Evolutionary conservation across 2,797 vertebrate species (phyloP), one percentile per base, ranked within the genome.

Genomic region (Pagetopsis macropterus): DNA sequence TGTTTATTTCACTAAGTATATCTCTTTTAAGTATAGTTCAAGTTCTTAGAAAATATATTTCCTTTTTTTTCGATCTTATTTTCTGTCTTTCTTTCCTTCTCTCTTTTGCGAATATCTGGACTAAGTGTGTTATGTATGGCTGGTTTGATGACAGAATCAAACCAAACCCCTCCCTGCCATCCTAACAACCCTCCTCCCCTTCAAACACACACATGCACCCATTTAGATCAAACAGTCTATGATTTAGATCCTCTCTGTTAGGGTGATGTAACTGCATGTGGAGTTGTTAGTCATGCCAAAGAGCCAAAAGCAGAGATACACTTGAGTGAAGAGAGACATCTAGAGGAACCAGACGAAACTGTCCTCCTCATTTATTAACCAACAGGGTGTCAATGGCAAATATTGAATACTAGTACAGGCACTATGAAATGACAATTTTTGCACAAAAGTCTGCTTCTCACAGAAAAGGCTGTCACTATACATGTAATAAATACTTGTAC

Each of bases 281-380:
- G 31, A 66, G 59, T 52, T 76, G 65, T 61, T 65, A 11, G 48
- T 73, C 17, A 60, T 44, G 8, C 23, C 51, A 46, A 56, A 56
- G 5, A 49, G 15, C 55, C 48, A 62, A 63, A 76, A 23, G 60
- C 17, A 51, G 49, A 69, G 56, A 59, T 27, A 76, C 59, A 56
- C 40, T 60, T 21, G 14, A 72, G 81, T 68, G 48, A 83, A 84
- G 85, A 78, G 87, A 72, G 91, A 86, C 90, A 88, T 79, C 91
- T 91, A 87, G 82, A 73, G 91, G 91, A 79, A n/a, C 2, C 7
- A 54, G 1, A 1, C 21, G 27, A 79, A 84, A 87, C 44, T 65
- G 44, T 45, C 33, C 43, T 55, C 17, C 50, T 45, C 0, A 50
- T 48, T 62, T 50, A 68, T 49, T 67, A 37, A 57, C 16, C 15